Percentiles rank a stretch among this genome's conserved stretches.
These are phyloP conservation scores for Procambarus clarkii DNA, from an alignment of 1,140 invertebrate genomes.

Conservation along the genomic window DNA sequence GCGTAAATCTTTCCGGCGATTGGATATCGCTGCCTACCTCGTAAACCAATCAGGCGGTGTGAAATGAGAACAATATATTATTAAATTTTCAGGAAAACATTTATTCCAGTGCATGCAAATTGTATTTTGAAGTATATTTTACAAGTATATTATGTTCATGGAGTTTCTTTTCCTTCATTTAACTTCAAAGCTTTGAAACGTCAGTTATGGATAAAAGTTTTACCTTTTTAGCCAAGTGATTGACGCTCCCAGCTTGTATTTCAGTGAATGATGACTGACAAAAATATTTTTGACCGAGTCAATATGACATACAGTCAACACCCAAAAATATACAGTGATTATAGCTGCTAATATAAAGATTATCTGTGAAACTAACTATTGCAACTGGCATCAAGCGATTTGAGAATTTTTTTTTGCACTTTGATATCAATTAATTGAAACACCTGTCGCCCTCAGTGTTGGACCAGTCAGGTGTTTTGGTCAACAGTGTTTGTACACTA, in stretches of 20 bases:
- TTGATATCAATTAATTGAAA: conserved; percentile 14
- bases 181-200: conserved; percentile 17
- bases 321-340: conserved; percentile 14
- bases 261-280: background rate
- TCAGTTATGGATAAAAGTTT: conserved; percentile 28
- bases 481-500: background rate
- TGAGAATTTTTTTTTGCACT: conserved; percentile 17
- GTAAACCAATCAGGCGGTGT: background rate
- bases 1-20: background rate
- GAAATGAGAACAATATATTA: conserved; percentile 14
- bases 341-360: conserved; percentile 30
- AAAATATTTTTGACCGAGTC: conserved; percentile 31
- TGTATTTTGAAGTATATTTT: conserved; percentile 4
- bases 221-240: conserved; percentile 21
- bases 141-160: background rate
- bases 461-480: too few species aligned
- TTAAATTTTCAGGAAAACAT: background rate
- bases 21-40: background rate
- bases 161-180: background rate
- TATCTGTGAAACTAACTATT: background rate
- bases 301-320: background rate
- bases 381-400: background rate
- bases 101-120: background rate
- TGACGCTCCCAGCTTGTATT: conserved; percentile 6
- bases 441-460: conserved; percentile 33